Conservation (phyloP, 92 coral and sea anemone species). For the Montipora capitata region DNA sequence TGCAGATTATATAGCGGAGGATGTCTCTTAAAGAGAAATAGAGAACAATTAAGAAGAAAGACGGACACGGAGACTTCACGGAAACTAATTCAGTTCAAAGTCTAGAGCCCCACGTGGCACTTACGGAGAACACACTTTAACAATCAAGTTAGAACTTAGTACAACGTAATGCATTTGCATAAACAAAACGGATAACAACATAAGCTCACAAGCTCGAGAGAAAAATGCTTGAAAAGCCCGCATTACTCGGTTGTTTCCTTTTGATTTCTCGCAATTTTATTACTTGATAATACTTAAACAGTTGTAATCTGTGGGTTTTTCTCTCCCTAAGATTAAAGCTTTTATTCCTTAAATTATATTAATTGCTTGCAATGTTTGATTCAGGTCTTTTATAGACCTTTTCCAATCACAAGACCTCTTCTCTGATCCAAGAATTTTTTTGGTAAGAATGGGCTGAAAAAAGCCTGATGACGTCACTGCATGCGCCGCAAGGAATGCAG, state of each 20-base stretch:
- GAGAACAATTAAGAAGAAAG: neutral
- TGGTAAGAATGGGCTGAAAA: slow-evolving; percentile 50
- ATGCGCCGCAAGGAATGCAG: slow-evolving; percentile 26
- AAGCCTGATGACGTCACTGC: slow-evolving; percentile 59
- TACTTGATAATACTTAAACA: slow-evolving; percentile 13
- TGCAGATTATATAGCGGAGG: slow-evolving; percentile 92
- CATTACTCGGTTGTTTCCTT: neutral
- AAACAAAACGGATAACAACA: slow-evolving; percentile 1
- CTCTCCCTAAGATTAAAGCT: neutral
- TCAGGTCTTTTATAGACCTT: slow-evolving; percentile 48
- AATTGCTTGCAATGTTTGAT: slow-evolving; percentile 28
- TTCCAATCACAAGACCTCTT: neutral
- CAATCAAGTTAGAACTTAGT: neutral
- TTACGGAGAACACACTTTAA: neutral
- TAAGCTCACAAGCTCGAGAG: too few species aligned
- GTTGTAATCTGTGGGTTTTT: slow-evolving; percentile 10
- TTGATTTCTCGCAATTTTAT: neutral
- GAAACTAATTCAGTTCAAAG: neutral
- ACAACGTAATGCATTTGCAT: slow-evolving; percentile 15
- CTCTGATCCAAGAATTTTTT: slow-evolving; percentile 18
- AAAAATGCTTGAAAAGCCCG: too few species aligned
- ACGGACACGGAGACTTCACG: neutral
- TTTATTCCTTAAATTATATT: slow-evolving; percentile 33
- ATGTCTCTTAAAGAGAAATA: slow-evolving; percentile 48
- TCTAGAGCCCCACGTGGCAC: neutral